These are phyloP conservation scores for Stenodera caucasica DNA, from an alignment of 2,888 invertebrate genomes.

Conservation along the genomic window DNA sequence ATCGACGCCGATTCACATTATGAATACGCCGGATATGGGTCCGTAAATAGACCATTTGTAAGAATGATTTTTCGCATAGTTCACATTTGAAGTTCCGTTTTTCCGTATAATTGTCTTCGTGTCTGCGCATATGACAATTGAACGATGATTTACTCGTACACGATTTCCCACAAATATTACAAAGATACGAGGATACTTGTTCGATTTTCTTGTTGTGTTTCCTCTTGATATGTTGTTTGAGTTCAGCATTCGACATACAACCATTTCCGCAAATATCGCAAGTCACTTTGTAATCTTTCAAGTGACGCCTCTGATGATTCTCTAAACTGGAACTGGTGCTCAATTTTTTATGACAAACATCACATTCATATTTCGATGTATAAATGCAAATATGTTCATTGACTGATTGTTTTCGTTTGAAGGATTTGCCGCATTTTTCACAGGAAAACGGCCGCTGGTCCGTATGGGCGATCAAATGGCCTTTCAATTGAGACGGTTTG, in stretches of 20 bases:
- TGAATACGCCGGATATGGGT: neutral
- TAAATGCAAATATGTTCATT: neutral
- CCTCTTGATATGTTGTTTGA: neutral
- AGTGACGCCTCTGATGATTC: neutral
- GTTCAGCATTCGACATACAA: neutral
- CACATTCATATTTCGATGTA: neutral
- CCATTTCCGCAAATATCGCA: neutral
- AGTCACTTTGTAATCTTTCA: neutral
- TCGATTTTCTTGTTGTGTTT: neutral
- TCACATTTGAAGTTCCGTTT: constrained; percentile 10
- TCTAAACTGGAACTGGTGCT: neutral
- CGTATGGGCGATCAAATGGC: neutral
- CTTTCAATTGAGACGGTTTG: neutral
- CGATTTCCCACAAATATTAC: neutral
- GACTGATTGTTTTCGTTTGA: neutral
- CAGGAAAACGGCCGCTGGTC: neutral
- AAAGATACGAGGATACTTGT: neutral
- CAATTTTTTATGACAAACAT: neutral
- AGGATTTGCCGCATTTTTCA: neutral
- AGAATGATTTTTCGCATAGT: neutral
- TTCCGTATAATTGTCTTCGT: neutral
- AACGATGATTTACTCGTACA: neutral
- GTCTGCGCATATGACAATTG: neutral
- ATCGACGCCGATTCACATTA: constrained; percentile 4
- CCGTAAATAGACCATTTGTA: neutral